Percentiles rank a stretch among this genome's conserved stretches.
Conservation (phyloP, 2,888 invertebrate genomes). For the Eutolmus rufibarbis region DNA sequence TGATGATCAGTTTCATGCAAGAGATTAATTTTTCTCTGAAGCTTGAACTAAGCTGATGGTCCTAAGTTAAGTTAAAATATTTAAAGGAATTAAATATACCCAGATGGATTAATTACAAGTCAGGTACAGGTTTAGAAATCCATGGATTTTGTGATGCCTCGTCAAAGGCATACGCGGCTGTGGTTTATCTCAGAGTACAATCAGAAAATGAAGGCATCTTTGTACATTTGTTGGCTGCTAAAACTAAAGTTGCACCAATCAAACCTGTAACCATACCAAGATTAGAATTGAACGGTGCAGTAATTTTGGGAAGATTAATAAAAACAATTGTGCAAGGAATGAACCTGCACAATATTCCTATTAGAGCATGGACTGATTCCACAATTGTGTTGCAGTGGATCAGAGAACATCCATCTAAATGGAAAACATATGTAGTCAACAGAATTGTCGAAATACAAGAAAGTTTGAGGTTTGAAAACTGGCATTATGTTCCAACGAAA, state of each 20-base stretch:
- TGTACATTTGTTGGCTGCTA: not conserved
- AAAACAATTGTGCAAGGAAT: not conserved
- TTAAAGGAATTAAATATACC: not conserved
- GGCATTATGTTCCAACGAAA: no score
- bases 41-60: no score
- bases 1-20: no score
- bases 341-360: not conserved
- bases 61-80: no score
- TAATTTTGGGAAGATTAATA: not conserved
- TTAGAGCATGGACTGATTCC: not conserved
- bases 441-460: no score
- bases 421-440: not conserved
- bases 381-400: not conserved
- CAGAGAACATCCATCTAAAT: not conserved
- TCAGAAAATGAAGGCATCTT: not conserved
- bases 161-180: not conserved
- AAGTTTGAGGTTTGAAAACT: no score
- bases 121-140: not conserved
- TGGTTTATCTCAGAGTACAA: not conserved
- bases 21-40: no score
- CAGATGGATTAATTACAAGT: not conserved
- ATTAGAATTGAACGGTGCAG: not conserved
- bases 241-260: not conserved
- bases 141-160: not conserved
- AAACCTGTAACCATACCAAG: not conserved